Base-by-base conservation (phyloP, 2,113 vertebrate species). In the Suncus etruscus region DNA sequence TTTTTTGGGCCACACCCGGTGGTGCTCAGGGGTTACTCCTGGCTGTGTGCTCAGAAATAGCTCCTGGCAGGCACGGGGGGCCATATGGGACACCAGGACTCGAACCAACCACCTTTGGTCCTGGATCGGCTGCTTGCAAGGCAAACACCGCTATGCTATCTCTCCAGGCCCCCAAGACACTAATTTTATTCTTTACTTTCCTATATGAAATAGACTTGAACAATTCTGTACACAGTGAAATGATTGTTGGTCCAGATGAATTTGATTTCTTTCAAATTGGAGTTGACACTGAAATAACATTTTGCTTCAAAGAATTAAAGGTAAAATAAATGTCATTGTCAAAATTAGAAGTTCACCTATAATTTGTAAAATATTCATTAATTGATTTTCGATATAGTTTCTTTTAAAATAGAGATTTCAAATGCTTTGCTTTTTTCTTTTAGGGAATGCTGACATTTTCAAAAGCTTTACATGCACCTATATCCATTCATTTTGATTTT, bases 221-320 rank as follows among this genome's bases (percentile, higher is more conserved):
- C 82, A 98, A 97, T 97, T 96, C 92, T 66, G 98, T 98, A 97
- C 92, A 97, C 90, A 99, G 99, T 7, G 98, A 99, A 97, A 97
- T 99, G 97, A 97, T 97, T 54, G 96, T 99, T 90, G 97, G 97
- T 87, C 97, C 98, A 10, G 98, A 98, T 11, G 99, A 99, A 96
- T 99, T 99, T 97, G 98, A 99, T 95, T 97, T 98, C 97, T 99
- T 99, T 96, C 98, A 99, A 97, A 96, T 98, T 14, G 98, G 98
- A 95, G 92, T 98, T 48, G 97, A 99, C 93, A 98, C 98, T 22
- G 98, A 99, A 95, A 97, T 99, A 97, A 99, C 99, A 0, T 99
- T 99, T 98, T 99, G 98, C 97, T 98, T 99, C 87, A 99, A 99
- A 97, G 99, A 99, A 97, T 2, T 99, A 83, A 98, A 98, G 98